Base-by-base conservation (phyloP, 2,888 invertebrate species). In the Patella caerulea region DNA sequence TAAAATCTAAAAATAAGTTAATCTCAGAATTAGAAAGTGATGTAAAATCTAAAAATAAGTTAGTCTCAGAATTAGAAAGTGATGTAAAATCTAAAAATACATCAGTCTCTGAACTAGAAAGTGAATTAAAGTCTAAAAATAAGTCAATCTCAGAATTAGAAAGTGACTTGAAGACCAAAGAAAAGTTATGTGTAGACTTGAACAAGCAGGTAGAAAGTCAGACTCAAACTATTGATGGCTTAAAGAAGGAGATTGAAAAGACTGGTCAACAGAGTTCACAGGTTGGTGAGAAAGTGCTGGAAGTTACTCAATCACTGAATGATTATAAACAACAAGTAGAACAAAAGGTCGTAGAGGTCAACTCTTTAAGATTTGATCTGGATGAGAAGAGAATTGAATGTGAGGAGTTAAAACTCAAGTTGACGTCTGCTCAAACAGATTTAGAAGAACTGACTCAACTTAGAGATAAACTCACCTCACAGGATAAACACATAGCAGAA, bases 361-460 rank as follows among this genome's bases (percentile, higher is more conserved):
- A 76, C 24, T 72, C 54, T 3, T 15, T 59, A n/a, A 73, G 72
- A 19, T 19, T 7, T 29, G 55, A 56, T 15, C 19, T 72, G 15
- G 73, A 79, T 59, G 73, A 77, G 9, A 76, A 76, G 56, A 73
- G 69, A 15, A 55, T 72, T 45, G 72, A 71, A 56, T 56, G 77
- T 34, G 73, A 69, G 15, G 72, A 55, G 14, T 53, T 77, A 69
- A 45, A 72, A 14, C 55, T 69, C 14, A 54, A 73, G 56, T 7
- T 74, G 5, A 45, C 75, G 15, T 53, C 71, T 2, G 11, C 52
- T 17, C 52, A 73, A 45, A 52, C 34, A 34, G 54, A 52, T 54
- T 12, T 24, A 24, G 65, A 65, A 12, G 65, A 12, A 19, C 3
- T 65, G 11, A 24, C 65, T 24, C 12, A 65, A 12, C 24, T 65